Base-by-base conservation (phyloP, 1,140 invertebrate genomes). In the Colletes gigas region DNA sequence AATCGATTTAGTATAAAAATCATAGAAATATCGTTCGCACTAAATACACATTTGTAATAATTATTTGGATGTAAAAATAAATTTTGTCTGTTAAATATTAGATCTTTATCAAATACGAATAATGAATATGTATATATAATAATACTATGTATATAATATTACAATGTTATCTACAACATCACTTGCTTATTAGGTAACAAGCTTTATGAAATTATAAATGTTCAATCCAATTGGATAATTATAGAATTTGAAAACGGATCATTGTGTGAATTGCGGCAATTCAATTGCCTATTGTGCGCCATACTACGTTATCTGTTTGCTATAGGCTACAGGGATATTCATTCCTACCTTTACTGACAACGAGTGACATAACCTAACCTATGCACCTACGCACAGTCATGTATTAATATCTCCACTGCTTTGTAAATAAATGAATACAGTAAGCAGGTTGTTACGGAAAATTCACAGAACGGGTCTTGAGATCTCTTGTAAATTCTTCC, bases 381-480 rank as follows among this genome's bases (percentile, higher is more conserved):
- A 78, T 78, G 50, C 69, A 78, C 77, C 50, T 78, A 19, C 47
- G 54, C 47, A 68, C 54, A 68, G 30, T 76, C 50, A 65, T 65
- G 69, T 39, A 63, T 72, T 47, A 69, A 81, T 81, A 81, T 77
- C 50, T 55, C 74, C 57, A 55, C 66, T 81, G 19, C 79, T 83
- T 83, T 55, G 59, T 70, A 60, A 71, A 81, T 85, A 92, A 92
- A 92, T 92, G 90, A 90, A 83, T 88, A 69, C 82, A 84, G 85
- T 81, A 44, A 91, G 77, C 47, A 90, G 83, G 79, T 76, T 91
- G 71, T 69, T 91, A 76, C 82, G 86, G 84, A 87, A 82, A 83
- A 84, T 90, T 66, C 83, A 83, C 69, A 78, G 85, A 71, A 74
- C 81, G 81, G 89, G 71, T 86, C 88, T 86, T 83, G 89, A 89